phyloP scores from a whole-genome alignment of 2,888 invertebrate species.

The Papilio elwesi region DNA sequence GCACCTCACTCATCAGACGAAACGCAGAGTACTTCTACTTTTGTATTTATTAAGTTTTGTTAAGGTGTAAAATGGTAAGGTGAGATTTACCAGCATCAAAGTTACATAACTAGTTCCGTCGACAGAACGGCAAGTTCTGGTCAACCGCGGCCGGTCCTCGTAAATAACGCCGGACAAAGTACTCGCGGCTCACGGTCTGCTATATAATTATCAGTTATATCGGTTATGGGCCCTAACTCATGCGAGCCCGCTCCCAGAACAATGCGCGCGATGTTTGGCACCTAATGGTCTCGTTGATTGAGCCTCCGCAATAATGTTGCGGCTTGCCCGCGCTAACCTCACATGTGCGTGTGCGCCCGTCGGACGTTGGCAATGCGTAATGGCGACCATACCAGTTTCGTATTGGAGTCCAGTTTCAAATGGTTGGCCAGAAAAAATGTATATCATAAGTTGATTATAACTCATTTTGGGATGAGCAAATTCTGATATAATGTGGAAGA shows the following conservation, averaged over 20 bases:
- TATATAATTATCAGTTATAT: constrained; percentile 79
- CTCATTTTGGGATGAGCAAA: not conserved
- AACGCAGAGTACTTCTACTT: too few relatives aligned
- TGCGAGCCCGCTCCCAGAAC: constrained; percentile 63
- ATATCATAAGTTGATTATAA: not conserved
- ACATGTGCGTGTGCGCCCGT: not conserved
- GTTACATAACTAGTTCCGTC: constrained; percentile 8
- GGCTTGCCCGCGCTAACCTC: constrained; percentile 32
- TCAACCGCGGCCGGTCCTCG: constrained; percentile 56
- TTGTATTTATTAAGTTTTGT: too few relatives aligned
- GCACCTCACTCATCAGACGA: too few relatives aligned
- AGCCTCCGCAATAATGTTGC: constrained; percentile 64
- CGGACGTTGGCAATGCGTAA: constrained; percentile 9
- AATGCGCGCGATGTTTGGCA: constrained; percentile 71
- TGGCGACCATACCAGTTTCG: constrained; percentile 8
- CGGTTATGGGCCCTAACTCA: constrained; percentile 75
- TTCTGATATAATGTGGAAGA: not conserved
- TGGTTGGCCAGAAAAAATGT: constrained; percentile 13
- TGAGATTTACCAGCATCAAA: constrained; percentile 21
- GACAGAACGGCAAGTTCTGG: constrained; percentile 45
- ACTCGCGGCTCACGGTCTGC: constrained; percentile 63
- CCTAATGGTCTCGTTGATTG: constrained; percentile 71
- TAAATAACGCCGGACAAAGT: constrained; percentile 71
- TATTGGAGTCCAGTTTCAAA: constrained; percentile 18
- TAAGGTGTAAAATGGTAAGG: not conserved